Percentiles rank a stretch among this genome's conserved stretches.
Conservation (phyloP, 2,797 vertebrate genomes). For the Hippocampus kuda region DNA sequence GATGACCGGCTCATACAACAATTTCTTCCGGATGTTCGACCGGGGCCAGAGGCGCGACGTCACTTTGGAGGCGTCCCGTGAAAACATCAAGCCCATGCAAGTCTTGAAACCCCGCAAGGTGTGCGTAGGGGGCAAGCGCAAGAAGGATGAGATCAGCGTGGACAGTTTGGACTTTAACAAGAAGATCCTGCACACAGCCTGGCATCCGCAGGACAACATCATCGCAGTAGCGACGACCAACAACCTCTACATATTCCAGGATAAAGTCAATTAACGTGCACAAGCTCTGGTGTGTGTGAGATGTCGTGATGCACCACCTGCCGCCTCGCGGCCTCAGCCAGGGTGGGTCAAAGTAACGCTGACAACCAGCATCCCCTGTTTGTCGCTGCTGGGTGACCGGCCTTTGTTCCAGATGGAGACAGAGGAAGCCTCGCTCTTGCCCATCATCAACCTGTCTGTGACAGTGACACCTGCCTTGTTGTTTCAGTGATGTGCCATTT, state of each 20-base stretch:
- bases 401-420: conserved; percentile 55
- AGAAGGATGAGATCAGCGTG: conserved; percentile 98
- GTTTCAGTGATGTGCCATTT: conserved; percentile 66
- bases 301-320: conserved; percentile 17
- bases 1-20: conserved; percentile 99
- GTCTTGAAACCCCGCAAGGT: conserved; percentile 93
- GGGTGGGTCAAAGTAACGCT: conserved; percentile 34
- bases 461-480: conserved; percentile 56
- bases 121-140: conserved; percentile 89
- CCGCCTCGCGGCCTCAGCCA: conserved; percentile 26
- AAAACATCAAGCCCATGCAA: conserved; percentile 91
- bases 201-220: conserved; percentile 98
- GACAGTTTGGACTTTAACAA: conserved; percentile 99
- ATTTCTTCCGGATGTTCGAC: conserved; percentile 99
- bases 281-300: conserved; percentile 11
- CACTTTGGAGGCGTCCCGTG: conserved; percentile 90
- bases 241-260: conserved; percentile 99
- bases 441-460: conserved; percentile 45
- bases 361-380: conserved; percentile 36
- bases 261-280: conserved; percentile 84
- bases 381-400: conserved; percentile 38
- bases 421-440: conserved; percentile 45
- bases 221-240: conserved; percentile 98
- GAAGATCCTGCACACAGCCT: conserved; percentile 99
- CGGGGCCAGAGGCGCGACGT: conserved; percentile 83